Conservation (phyloP, 2,797 vertebrate species). For the Fundulus diaphanus region DNA sequence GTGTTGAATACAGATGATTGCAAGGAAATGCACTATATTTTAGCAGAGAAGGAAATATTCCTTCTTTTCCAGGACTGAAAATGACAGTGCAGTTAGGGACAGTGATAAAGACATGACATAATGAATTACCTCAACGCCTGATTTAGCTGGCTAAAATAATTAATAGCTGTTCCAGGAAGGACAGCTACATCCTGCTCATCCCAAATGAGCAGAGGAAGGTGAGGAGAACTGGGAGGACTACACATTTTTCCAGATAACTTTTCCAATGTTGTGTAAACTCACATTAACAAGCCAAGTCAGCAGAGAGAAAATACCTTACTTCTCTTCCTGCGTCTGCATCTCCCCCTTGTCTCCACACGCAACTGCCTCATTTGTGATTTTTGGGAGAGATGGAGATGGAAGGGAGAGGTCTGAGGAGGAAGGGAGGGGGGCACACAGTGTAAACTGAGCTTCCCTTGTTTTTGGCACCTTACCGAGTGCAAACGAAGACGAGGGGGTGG, state of each 20-base stretch:
- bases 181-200: constrained; percentile 54
- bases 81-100: constrained; percentile 65
- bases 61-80: constrained; percentile 53
- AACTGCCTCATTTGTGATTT: constrained; percentile 59
- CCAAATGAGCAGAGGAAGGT: constrained; percentile 46
- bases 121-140: constrained; percentile 59
- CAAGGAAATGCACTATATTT: background rate
- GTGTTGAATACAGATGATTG: background rate
- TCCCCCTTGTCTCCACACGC: constrained; percentile 38
- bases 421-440: constrained; percentile 68
- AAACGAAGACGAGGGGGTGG: constrained; percentile 55
- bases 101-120: constrained; percentile 59
- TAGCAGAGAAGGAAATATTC: constrained; percentile 8
- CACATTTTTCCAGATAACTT: constrained; percentile 38
- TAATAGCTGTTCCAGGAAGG: constrained; percentile 68
- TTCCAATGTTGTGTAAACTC: constrained; percentile 58
- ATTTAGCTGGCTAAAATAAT: constrained; percentile 66
- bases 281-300: constrained; percentile 52
- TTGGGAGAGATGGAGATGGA: constrained; percentile 65
- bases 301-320: constrained; percentile 34
- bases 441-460: constrained; percentile 76
- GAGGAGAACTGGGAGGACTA: constrained; percentile 20
- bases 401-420: constrained; percentile 64
- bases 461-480: constrained; percentile 72
- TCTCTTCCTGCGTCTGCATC: constrained; percentile 34